Evolutionary conservation across 2,113 vertebrate genomes (phyloP), one percentile per base, ranked within the genome.

Genomic region (Lophura nycthemera): DNA sequence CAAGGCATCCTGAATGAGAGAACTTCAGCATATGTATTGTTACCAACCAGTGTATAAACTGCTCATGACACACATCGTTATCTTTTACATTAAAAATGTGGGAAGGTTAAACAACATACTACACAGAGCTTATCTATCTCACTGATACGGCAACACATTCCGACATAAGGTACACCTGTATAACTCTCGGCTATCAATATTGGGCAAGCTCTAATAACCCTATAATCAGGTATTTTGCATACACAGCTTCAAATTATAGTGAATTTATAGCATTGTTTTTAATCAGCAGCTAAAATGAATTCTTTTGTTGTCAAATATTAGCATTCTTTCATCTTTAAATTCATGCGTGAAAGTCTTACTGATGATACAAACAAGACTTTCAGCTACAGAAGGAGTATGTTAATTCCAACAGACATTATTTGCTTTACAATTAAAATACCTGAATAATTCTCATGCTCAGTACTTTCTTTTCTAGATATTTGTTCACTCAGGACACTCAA

Each of bases 221-320:
- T 86, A 45, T 77, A 87, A 88, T 69, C 88, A 89, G 75, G 86
- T 66, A 74, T 87, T 86, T 86, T 88, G 38, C 75, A 52, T 52
- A 36, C 18, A 65, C 2, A 88, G 72, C 88, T 97, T 95, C 96
- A 96, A 96, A 90, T 95, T 95, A 96, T 84, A 96, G 89, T 93
- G 91, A 94, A 95, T 88, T 93, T 95, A 96, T 32, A 78, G 54
- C 52, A 78, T 0, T 0, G 67, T 92, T 95, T 87, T 80, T 94
- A 97, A 16, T 91, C 88, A 95, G 90, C 69, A 93, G 66, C 94
- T 94, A 93, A 95, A 93, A 97, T 94, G 80, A 97, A 95, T 96
- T 94, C 57, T 96, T 97, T 76, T 59, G 57, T 93, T 95, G 87
- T 92, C 94, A 93, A 94, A 92, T 85, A 95, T 64, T 93, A 92